Evolutionary conservation across 2,888 invertebrate genomes (phyloP).

Genomic region (Pyrrhia umbra): DNA sequence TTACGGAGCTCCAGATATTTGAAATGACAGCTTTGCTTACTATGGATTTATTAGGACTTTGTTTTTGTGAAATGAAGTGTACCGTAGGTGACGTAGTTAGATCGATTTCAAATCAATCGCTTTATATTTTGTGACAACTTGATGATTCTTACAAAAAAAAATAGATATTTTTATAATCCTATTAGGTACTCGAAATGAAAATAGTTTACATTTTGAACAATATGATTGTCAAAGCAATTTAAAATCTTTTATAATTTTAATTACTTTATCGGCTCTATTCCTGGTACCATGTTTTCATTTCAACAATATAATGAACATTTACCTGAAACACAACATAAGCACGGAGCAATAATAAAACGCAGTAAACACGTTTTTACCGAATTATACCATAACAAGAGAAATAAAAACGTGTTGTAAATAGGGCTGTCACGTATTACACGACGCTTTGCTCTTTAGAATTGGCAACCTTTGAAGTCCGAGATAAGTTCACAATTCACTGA

Average conservation of each 20-base stretch:
- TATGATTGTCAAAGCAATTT: background rate
- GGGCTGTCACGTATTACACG: conserved; percentile 36
- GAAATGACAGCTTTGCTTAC: conserved; percentile 67
- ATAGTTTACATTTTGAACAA: background rate
- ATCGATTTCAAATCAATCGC: background rate
- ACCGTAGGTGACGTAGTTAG: background rate
- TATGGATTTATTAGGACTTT: conserved; percentile 50
- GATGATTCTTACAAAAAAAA: too few relatives aligned
- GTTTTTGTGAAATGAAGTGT: conserved; percentile 30
- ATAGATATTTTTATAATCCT: too few relatives aligned
- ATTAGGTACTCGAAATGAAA: background rate
- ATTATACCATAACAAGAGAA: conserved; percentile 53
- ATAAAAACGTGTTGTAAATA: conserved; percentile 56
- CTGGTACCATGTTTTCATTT: conserved; percentile 21
- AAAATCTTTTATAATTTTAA: conserved; percentile 21
- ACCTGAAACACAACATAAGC: conserved; percentile 50
- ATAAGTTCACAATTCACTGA: conserved; percentile 41
- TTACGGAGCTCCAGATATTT: conserved; percentile 66
- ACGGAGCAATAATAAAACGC: conserved; percentile 53
- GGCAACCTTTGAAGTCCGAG: conserved; percentile 47
- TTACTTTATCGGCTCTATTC: conserved; percentile 23
- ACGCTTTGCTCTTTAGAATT: conserved; percentile 32
- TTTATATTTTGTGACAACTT: too few relatives aligned
- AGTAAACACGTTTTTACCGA: conserved; percentile 57
- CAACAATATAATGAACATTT: conserved; percentile 38